Evolutionary conservation across 2,888 invertebrate genomes (phyloP), one percentile per base, ranked within the genome.

Genomic region (Lasioglossum oenotherae): DNA sequence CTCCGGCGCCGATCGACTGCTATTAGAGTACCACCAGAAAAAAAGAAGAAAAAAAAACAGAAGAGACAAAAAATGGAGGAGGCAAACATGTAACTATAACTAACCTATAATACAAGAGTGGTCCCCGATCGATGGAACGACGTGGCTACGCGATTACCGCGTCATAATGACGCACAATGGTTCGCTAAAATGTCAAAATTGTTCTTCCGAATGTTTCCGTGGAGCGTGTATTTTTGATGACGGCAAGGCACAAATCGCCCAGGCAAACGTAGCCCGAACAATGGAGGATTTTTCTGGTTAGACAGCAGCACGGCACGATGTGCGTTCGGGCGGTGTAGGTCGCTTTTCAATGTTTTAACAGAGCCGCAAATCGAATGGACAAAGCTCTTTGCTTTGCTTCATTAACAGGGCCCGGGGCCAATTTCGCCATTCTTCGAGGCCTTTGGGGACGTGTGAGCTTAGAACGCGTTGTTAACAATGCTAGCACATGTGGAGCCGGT

Each of bases 181-280:
- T 67, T 73, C 60, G 31, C 57, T 78, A 76, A 76, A 76, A 76
- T 79, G 73, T 69, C 76, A 75, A 79, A 72, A 76, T 80, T 76
- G 64, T 74, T 69, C 74, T n/a, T 41, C 44, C 71, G 57, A 38
- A 81, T 64, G 57, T 73, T 75, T 60, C 71, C 72, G 75, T 64
- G 23, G 67, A 27, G n/a, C 23, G 60, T 16, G 49, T 60, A 78
- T 82, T 82, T 74, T 71, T 74, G 60, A 74, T 69, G 71, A 74
- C 67, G 44, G 46, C 57, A 78, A 78, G 80, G 78, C 84, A 78
- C 74, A 83, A 86, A 84, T 83, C 86, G 73, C 85, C 82, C 76
- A 74, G 80, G 88, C 78, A 88, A 86, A 88, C 82, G 75, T 67
- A n/a, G 49, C 35, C n/a, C 35, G 81, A 86, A 89, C 89, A 89